Evolutionary conservation across 37 sponge, comb jelly and placozoan genomes (phyloP).

Genomic region (Chondrilla cf. caribensis): DNA sequence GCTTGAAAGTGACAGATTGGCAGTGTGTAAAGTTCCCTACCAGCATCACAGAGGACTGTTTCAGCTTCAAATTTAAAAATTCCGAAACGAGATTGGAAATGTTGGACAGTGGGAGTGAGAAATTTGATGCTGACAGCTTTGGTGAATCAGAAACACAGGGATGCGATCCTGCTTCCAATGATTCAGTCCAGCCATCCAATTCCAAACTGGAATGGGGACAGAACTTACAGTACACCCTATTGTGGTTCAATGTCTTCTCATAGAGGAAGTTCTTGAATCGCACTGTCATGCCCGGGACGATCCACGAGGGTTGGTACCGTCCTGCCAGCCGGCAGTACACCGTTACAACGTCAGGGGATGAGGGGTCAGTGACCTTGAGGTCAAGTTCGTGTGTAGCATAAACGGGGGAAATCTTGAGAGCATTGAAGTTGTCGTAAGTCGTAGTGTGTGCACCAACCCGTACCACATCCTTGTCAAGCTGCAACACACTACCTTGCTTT

Average conservation of each 20-base stretch:
- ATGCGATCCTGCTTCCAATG: not conserved
- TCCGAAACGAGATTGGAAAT: not conserved
- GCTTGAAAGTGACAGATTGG: not conserved
- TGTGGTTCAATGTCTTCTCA: not conserved
- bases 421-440: not conserved
- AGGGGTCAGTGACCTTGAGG: not conserved
- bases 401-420: not conserved
- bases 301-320: constrained; percentile 1
- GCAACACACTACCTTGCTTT: not conserved
- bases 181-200: not conserved
- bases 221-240: not conserved
- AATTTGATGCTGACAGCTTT: not conserved
- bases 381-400: constrained; percentile 3
- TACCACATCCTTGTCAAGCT: not conserved
- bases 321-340: not conserved
- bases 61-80: not conserved
- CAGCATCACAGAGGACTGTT: not conserved
- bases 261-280: not conserved
- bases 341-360: not conserved
- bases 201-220: not conserved
- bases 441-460: not conserved
- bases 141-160: not conserved
- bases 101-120: not conserved
- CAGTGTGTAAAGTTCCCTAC: not conserved
- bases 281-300: not conserved